These are phyloP conservation scores for Hofmannophila pseudospretella DNA, from an alignment of 2,888 invertebrate species.

Conservation along the genomic window DNA sequence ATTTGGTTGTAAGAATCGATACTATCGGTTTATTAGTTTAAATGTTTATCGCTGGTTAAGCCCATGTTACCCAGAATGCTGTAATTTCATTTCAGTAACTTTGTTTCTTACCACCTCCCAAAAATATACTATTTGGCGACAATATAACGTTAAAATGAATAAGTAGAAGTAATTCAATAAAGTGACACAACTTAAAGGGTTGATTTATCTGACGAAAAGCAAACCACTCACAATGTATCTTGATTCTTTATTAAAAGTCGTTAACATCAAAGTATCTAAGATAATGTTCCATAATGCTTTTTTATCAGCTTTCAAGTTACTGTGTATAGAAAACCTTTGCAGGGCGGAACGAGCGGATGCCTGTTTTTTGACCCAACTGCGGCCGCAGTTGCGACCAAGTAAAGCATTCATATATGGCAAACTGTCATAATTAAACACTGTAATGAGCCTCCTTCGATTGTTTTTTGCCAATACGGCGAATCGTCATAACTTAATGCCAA, in stretches of 20 bases:
- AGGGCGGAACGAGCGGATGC: constrained; percentile 42
- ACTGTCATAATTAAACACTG: constrained; percentile 76
- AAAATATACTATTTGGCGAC: too few species aligned
- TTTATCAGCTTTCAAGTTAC: constrained; percentile 52
- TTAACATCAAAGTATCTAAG: constrained; percentile 42
- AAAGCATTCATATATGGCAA: constrained; percentile 67
- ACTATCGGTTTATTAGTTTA: constrained; percentile 18
- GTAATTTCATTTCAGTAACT: too few species aligned
- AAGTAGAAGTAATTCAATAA: too few species aligned
- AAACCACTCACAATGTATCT: constrained; percentile 3
- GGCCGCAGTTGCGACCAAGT: constrained; percentile 46
- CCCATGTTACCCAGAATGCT: too few species aligned
- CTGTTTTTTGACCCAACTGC: constrained; percentile 47
- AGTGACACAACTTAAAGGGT: too few species aligned
- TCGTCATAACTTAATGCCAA: constrained; percentile 67
- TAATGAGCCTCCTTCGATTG: constrained; percentile 58
- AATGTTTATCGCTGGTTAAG: too few species aligned
- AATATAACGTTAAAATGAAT: too few species aligned
- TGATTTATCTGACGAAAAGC: constrained; percentile 2
- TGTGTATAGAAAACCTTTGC: constrained; percentile 38
- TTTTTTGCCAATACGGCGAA: constrained; percentile 58
- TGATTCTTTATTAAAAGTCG: constrained; percentile 33
- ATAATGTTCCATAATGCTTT: constrained; percentile 46
- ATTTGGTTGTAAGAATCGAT: constrained; percentile 53
- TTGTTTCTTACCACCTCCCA: too few species aligned